Evolutionary conservation across 1,140 invertebrate genomes (phyloP), one percentile per base, ranked within the genome.

Genomic region (Zeugodacus cucurbitae): DNA sequence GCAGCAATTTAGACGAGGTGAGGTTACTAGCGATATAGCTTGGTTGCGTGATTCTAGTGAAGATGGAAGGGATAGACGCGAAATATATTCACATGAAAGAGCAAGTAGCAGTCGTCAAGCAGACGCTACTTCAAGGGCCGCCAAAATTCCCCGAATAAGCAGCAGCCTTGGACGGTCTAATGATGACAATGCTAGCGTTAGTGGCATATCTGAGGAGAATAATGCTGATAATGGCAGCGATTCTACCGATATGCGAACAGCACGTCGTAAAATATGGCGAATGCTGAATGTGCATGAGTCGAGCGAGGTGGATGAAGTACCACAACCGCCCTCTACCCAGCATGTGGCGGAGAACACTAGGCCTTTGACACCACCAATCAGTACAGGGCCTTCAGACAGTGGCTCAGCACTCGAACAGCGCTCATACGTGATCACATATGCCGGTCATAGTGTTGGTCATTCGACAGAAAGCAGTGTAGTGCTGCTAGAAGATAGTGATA

Each of bases 351-450:
- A 82, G 8, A 26, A 41, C 37, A 58, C 44, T n/a, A 37, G 34
- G 34, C 1, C 41, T 14, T 5, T 86, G 34, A 86, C 86, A 14
- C 41, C 88, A 17, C 64, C 88, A 7, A 34, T 44, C 17, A 48
- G 17, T 57, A 26, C 78, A 67, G 64, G 41, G 57, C 59, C 59
- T 10, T 67, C 88, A 54, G 34, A 89, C 54, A 59, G 37, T 57
- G 1, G 89, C 41, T 1, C 88, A 44, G 32, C 87, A 85, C 22
- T 89, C 70, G 34, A 87, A 58, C 48, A 87, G 1, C 91, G 91
- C 3, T 89, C 91, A 2, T 91, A 90, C 54, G 91, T 92, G 0
- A 92, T 92, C 10, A 89, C 91, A 17, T 92, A 91, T 82, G 91
- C 92, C 37, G 91, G 91, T 17, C 88, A 41, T 89, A 91, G 70